Conservation (phyloP, 2,113 vertebrate species). For the Engystomops pustulosus region DNA sequence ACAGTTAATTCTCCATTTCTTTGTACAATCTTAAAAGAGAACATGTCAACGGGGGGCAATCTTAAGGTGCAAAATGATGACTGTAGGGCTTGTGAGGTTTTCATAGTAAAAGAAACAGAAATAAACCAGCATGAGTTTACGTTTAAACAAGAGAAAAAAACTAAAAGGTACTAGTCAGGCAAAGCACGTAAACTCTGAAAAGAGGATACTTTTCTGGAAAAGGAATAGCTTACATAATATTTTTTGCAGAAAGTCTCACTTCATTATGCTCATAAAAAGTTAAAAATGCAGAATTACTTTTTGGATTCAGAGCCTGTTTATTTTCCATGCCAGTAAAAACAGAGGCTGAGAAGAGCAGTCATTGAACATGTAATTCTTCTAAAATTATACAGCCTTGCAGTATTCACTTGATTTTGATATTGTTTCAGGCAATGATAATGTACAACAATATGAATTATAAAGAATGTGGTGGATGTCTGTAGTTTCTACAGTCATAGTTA, state of each 20-base stretch:
- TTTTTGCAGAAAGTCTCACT: constrained; percentile 72
- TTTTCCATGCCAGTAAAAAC: constrained; percentile 64
- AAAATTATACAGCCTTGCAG: constrained; percentile 21
- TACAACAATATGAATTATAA: not conserved
- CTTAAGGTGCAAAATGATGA: not conserved
- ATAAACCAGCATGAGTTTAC: not conserved
- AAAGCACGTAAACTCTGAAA: constrained; percentile 62
- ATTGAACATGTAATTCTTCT: constrained; percentile 28
- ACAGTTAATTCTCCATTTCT: not conserved
- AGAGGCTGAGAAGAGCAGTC: constrained; percentile 39
- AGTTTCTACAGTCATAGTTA: not conserved
- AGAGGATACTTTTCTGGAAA: constrained; percentile 64
- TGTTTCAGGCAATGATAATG: not conserved
- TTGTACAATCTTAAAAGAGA: not conserved
- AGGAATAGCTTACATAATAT: constrained; percentile 63
- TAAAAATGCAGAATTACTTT: constrained; percentile 69
- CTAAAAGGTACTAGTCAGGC: constrained; percentile 43
- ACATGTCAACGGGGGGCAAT: not conserved
- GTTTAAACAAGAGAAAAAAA: constrained; percentile 12
- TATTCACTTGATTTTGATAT: constrained; percentile 18
- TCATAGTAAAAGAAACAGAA: constrained; percentile 27
- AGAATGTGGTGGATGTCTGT: not conserved
- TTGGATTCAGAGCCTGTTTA: constrained; percentile 64
- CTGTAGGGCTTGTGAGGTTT: constrained; percentile 22
- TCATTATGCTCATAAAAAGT: constrained; percentile 68